Evolutionary conservation across 1,140 invertebrate genomes (phyloP), one percentile per base, ranked within the genome.

Genomic region (Trichonephila clavata): DNA sequence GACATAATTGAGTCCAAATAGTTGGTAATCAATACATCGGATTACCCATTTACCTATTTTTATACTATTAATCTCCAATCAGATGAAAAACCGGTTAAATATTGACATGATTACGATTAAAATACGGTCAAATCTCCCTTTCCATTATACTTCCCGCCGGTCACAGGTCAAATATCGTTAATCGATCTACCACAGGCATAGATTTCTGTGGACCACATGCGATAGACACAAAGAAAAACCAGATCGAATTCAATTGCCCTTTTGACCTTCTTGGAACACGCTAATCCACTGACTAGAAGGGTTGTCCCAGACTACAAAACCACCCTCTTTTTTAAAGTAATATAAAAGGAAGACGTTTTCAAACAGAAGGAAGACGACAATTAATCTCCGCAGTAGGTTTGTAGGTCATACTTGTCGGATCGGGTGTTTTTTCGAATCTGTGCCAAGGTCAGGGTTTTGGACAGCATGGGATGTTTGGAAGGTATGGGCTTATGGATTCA

Each of bases 381-480:
- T 27, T 84, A 27, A 84, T n/a, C 20, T 86, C 59, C 50, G n/a
- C n/a, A 86, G 84, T 86, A 43, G 86, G 86, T 87, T 87, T 87
- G 60, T 65, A 65, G 86, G 86, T 87, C 86, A 65, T 39, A 87
- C 59, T 87, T 87, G 61, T 43, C 59, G 24, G 39, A 7, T 21
- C 63, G 63, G n/a, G 7, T 10, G 21, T 27, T 68, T 68, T 68
- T 68, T 65, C 61, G 27, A 2, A 84, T 84, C n/a, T 84, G 24
- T 65, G 86, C 86, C 86, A 87, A 87, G 86, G 86, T 87, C 86
- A 87, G 57, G 83, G 57, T 84, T 59, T 57, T 50, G 83, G 83
- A 60, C 57, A 84, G 16, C 10, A 21, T 50, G 7, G 50, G 10
- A 7, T 50, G 10, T 50, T 50, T 10, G 50, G 10, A 10, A 50